These are phyloP conservation scores for Limenitis camilla DNA, from an alignment of 2,888 invertebrate genomes.

Conservation along the genomic window DNA sequence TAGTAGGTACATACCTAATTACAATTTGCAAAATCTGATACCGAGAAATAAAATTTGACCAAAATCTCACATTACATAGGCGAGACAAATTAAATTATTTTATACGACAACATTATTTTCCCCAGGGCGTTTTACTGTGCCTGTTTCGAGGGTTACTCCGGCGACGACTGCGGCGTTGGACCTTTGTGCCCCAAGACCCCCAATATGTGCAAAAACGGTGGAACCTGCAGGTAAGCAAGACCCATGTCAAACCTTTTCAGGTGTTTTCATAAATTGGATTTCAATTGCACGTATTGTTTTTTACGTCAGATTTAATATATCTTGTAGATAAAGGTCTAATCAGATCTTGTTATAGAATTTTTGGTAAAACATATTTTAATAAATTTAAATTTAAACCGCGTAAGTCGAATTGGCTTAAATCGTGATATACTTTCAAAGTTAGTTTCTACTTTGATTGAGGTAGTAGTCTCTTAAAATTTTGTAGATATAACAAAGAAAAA, in stretches of 20 bases:
- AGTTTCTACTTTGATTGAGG: too few species aligned
- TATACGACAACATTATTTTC: conserved; percentile 3
- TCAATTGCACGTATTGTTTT: not conserved
- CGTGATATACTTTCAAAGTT: too few species aligned
- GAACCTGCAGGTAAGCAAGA: conserved; percentile 84
- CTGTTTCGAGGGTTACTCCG: conserved; percentile 88
- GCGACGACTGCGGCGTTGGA: conserved; percentile 85
- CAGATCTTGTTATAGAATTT: not conserved
- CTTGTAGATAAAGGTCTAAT: not conserved
- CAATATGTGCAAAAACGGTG: conserved; percentile 85
- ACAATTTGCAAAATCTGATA: too few species aligned
- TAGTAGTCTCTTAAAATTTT: too few species aligned
- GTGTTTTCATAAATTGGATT: conserved; percentile 9
- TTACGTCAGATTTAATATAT: not conserved
- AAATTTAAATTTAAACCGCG: too few species aligned
- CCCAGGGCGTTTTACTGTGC: conserved; percentile 83
- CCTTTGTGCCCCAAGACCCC: conserved; percentile 79
- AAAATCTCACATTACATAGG: not conserved
- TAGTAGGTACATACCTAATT: too few species aligned
- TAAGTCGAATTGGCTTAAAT: too few species aligned
- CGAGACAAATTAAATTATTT: not conserved
- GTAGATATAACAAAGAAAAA: too few species aligned
- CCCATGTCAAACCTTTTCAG: conserved; percentile 18
- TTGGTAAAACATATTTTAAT: too few species aligned
- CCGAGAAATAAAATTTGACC: too few species aligned